Evolutionary conservation across 2,888 invertebrate species (phyloP), one percentile per base, ranked within the genome.

Genomic region (Euzophera pinguis): DNA sequence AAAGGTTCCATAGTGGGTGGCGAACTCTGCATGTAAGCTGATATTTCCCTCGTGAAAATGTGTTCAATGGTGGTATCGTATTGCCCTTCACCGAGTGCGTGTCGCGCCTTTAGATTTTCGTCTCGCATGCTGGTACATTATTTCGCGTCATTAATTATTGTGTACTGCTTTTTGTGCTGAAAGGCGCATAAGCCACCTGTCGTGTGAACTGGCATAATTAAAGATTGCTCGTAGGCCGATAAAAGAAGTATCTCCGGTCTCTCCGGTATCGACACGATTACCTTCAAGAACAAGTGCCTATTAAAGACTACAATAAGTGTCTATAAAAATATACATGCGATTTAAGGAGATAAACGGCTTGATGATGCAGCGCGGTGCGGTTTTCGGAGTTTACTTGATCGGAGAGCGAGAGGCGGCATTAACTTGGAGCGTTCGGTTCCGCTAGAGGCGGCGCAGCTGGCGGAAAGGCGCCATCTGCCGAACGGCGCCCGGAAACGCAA

Each of bases 111-210:
- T 85, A 82, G 85, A 87, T 88, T 88, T 90, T 89, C 85, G 88
- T 77, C 78, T 83, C 76, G 79, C 74, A 86, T 88, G 86, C 86
- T 78, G 86, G 90, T 80, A 75, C 88, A 89, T 90, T 90, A 88
- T 89, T 84, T 83, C 87, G 83, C 86, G 79, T 84, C 87, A 81
- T 83, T 88, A 90, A 90, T 89, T 90, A 90, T 89, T 79, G 77
- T 81, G 74, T 80, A 73, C 71, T 67, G 71, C 69, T 74, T 81
- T 86, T 82, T 78, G 69, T 72, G 64, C 63, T 72, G 68, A 72
- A 72, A 69, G 62, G 67, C 78, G 72, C 81, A 75, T 81, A 83
- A 73, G 82, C 84, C 88, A 88, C 90, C 90, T 87, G 90, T 82
- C 78, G 76, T 61, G 66, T 71, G 69, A 73, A 76, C 71, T 73